phyloP scores from a whole-genome alignment of 1,140 invertebrate genomes.

The Centruroides vittatus region DNA sequence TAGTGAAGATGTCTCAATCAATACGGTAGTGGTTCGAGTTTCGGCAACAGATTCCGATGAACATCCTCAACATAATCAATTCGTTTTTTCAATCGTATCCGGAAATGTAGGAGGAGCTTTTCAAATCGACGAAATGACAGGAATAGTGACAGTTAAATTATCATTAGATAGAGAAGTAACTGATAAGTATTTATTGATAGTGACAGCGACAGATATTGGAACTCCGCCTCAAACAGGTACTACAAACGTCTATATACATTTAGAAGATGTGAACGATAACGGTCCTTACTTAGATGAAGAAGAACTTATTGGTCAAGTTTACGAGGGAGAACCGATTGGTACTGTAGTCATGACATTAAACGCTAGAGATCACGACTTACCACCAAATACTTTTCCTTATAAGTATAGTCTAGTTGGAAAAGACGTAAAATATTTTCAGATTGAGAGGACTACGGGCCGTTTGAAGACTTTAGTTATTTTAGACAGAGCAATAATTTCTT shows the following conservation, averaged over 20 bases:
- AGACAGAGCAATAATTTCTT: conserved; percentile 34
- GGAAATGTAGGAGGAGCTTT: conserved; percentile 70
- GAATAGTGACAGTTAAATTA: conserved; percentile 69
- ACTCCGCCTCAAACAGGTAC: conserved; percentile 43
- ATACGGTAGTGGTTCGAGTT: conserved; percentile 89
- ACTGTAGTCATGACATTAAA: conserved; percentile 43
- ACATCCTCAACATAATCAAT: conserved; percentile 81
- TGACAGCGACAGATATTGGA: conserved; percentile 76
- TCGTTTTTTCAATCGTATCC: conserved; percentile 72
- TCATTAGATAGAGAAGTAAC: conserved; percentile 74
- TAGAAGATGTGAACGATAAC: conserved; percentile 75
- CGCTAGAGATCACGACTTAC: conserved; percentile 73
- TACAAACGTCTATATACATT: conserved; percentile 53
- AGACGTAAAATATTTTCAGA: conserved; percentile 53
- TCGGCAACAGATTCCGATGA: conserved; percentile 84
- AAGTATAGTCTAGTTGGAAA: conserved; percentile 61
- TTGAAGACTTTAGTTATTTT: conserved; percentile 33
- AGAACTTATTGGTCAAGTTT: conserved; percentile 51
- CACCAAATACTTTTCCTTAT: conserved; percentile 79
- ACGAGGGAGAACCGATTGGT: conserved; percentile 22
- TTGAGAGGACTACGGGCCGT: conserved; percentile 62
- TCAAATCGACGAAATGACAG: conserved; percentile 67
- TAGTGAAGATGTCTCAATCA: conserved; percentile 67
- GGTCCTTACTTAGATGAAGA: conserved; percentile 53
- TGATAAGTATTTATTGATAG: conserved; percentile 61